phyloP scores from a whole-genome alignment of 1,140 invertebrate genomes.

The Drosophila watanabei region DNA sequence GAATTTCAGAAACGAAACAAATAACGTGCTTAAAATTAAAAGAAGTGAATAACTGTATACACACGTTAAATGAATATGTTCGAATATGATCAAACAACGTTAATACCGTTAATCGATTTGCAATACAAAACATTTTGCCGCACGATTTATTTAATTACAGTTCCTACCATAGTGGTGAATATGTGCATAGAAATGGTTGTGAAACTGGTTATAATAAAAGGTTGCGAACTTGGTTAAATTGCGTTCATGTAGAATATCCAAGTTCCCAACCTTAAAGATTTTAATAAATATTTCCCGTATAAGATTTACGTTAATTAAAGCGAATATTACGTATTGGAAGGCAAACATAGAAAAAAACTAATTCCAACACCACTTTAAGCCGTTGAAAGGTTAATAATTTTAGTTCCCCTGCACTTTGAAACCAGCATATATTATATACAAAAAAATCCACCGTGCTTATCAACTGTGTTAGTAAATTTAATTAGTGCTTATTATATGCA shows the following conservation, averaged over 20 bases:
- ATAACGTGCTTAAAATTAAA: neutral
- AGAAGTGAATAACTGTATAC: neutral
- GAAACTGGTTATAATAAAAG: no score
- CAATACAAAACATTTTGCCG: neutral
- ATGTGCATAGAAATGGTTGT: no score
- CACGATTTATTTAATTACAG: neutral
- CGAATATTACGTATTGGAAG: neutral
- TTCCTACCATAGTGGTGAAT: neutral
- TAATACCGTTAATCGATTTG: neutral
- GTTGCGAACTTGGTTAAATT: no score
- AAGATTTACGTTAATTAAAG: neutral
- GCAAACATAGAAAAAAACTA: neutral
- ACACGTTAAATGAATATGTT: neutral
- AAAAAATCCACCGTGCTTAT: neutral
- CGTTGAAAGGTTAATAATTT: neutral
- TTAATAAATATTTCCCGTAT: no score
- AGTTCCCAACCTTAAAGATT: no score
- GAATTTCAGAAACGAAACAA: neutral
- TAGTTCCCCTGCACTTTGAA: slow-evolving; percentile 4
- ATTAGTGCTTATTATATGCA: slow-evolving; percentile 3
- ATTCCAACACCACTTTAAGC: neutral
- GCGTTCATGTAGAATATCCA: no score
- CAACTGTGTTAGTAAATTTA: neutral
- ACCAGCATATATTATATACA: neutral
- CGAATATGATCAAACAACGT: neutral